These are phyloP conservation scores for Sebastes trivittatus DNA, from an alignment of 2,797 vertebrate species.

Conservation along the genomic window DNA sequence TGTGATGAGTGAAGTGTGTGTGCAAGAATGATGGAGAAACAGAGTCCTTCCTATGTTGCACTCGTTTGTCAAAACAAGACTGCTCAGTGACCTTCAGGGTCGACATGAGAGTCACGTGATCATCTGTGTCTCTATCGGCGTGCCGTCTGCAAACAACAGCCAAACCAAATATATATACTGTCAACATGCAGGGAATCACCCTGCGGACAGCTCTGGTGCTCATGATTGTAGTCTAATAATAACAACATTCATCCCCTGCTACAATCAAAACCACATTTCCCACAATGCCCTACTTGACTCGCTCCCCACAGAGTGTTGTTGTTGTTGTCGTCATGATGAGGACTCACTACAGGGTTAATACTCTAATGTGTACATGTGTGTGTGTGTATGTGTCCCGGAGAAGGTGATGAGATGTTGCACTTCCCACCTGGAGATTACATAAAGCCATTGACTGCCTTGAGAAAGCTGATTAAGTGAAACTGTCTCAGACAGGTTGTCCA, in stretches of 20 bases:
- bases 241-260: not conserved
- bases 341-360: not conserved
- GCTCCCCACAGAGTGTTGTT: not conserved
- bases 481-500: constrained; percentile 16
- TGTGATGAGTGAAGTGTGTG: not conserved
- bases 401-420: constrained; percentile 40
- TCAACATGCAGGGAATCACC: not conserved
- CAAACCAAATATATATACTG: not conserved
- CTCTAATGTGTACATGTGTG: not conserved
- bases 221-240: not conserved
- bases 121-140: not conserved
- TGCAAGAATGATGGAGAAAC: not conserved
- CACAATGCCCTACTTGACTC: not conserved
- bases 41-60: not conserved
- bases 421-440: constrained; percentile 60
- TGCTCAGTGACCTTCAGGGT: constrained; percentile 1
- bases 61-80: constrained; percentile 8
- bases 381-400: not conserved
- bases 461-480: constrained; percentile 71
- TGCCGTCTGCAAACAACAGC: not conserved
- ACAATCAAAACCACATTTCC: not conserved
- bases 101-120: not conserved
- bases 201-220: not conserved
- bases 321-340: not conserved
- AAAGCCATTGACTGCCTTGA: constrained; percentile 49